Percentiles rank a stretch among this genome's conserved stretches.
Evolutionary conservation across 2,888 invertebrate genomes (phyloP).

Genomic region (Polia nebulosa): DNA sequence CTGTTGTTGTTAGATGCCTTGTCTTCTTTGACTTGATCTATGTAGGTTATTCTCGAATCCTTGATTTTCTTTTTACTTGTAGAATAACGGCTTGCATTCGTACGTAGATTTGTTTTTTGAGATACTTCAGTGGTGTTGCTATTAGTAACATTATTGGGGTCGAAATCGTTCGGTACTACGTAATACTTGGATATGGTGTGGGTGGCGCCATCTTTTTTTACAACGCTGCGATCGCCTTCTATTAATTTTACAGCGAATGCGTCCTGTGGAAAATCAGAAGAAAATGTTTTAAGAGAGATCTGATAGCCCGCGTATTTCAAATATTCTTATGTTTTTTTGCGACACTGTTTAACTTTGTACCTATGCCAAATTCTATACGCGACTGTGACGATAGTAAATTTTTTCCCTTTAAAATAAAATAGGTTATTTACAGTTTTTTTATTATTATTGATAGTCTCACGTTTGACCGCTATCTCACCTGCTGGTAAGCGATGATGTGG

Average conservation of each 20-base stretch:
- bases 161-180: constrained; percentile 43
- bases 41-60: not conserved
- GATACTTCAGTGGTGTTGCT: not conserved
- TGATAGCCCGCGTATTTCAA: not conserved
- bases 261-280: constrained; percentile 31
- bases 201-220: constrained; percentile 49
- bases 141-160: not conserved
- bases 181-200: constrained; percentile 52
- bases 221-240: constrained; percentile 37
- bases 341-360: too few relatives aligned
- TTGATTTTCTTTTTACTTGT: too few relatives aligned
- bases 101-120: not conserved
- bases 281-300: not conserved
- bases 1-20: not conserved
- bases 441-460: too few relatives aligned
- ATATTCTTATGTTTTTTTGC: not conserved
- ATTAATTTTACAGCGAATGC: constrained; percentile 37
- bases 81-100: not conserved
- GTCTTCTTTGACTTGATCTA: not conserved
- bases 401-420: too few relatives aligned
- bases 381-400: too few relatives aligned
- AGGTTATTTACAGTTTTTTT: too few relatives aligned
- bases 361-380: too few relatives aligned
- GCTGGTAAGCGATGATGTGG: too few relatives aligned
- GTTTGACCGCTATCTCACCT: too few relatives aligned